These are phyloP conservation scores for Pammene fasciana DNA, from an alignment of 2,888 invertebrate species.

Conservation along the genomic window DNA sequence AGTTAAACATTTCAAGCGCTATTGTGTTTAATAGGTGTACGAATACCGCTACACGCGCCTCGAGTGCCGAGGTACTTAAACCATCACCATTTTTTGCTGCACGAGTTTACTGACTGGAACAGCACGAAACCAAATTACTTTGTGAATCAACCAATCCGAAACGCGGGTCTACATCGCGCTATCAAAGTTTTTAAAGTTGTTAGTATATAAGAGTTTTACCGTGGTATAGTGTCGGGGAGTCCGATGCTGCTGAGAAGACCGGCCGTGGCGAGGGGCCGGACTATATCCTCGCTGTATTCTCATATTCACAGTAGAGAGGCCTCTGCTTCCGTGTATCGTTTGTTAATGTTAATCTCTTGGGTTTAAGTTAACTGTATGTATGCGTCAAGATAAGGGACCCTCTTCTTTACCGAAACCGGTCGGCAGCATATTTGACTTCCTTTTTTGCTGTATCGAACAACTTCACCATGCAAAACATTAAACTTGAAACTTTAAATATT, in stretches of 20 bases:
- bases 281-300: conserved; percentile 73
- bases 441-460: conserved; percentile 54
- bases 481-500: no score
- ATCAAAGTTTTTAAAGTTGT: conserved; percentile 55
- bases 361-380: conserved; percentile 83
- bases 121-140: conserved; percentile 60
- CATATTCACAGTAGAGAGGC: conserved; percentile 73
- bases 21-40: conserved; percentile 3
- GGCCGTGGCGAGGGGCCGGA: conserved; percentile 81
- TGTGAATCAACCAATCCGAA: conserved; percentile 62
- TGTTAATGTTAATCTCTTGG: conserved; percentile 79
- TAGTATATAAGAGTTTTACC: conserved; percentile 53
- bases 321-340: conserved; percentile 81
- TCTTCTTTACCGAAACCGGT: conserved; percentile 78
- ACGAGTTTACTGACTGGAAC: conserved; percentile 71
- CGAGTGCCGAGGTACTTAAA: conserved; percentile 16
- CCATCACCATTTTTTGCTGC: conserved; percentile 62
- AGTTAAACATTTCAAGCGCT: conserved; percentile 12
- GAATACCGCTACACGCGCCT: conserved; percentile 27
- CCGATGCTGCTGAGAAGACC: conserved; percentile 79
- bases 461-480: no score
- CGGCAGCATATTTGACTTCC: conserved; percentile 81
- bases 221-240: conserved; percentile 62
- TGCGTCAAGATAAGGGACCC: conserved; percentile 83
- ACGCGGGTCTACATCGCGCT: conserved; percentile 64